Evolutionary conservation across 1,140 invertebrate species (phyloP).

Genomic region (Lamellibrachia luymesi): DNA sequence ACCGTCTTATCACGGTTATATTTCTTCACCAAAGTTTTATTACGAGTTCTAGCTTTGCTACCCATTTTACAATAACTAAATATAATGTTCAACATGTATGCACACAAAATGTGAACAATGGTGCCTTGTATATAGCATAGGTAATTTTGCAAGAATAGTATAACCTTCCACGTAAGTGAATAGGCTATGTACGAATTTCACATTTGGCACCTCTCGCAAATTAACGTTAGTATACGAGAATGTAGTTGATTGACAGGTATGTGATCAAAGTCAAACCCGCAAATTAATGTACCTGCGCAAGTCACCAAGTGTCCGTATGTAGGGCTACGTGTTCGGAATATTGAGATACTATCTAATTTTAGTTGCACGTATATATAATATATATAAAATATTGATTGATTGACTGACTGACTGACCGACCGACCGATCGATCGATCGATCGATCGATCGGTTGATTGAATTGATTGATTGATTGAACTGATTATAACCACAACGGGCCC

Average conservation of each 20-base stretch:
- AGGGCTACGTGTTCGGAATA: too few relatives aligned
- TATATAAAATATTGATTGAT: too few relatives aligned
- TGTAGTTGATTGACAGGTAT: not conserved
- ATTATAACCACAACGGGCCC: too few relatives aligned
- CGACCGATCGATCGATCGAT: too few relatives aligned
- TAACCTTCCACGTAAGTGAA: not conserved
- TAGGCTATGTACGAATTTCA: not conserved
- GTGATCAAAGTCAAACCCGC: not conserved
- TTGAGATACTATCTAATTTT: too few relatives aligned
- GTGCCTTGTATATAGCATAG: not conserved
- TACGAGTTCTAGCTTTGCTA: not conserved
- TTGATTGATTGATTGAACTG: too few relatives aligned
- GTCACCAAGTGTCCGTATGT: too few relatives aligned
- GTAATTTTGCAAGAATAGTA: not conserved
- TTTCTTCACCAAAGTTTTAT: not conserved
- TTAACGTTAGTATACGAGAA: not conserved
- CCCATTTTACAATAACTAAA: not conserved
- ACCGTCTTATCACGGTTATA: not conserved
- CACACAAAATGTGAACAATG: not conserved
- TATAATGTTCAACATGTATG: not conserved
- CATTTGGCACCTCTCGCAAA: slow-evolving; percentile 3
- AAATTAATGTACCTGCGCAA: too few relatives aligned
- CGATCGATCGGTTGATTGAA: too few relatives aligned
- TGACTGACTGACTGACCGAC: too few relatives aligned
- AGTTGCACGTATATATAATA: too few relatives aligned